Base-by-base conservation (phyloP, 2,797 vertebrate species). In the Myiotriccus ornatus region DNA sequence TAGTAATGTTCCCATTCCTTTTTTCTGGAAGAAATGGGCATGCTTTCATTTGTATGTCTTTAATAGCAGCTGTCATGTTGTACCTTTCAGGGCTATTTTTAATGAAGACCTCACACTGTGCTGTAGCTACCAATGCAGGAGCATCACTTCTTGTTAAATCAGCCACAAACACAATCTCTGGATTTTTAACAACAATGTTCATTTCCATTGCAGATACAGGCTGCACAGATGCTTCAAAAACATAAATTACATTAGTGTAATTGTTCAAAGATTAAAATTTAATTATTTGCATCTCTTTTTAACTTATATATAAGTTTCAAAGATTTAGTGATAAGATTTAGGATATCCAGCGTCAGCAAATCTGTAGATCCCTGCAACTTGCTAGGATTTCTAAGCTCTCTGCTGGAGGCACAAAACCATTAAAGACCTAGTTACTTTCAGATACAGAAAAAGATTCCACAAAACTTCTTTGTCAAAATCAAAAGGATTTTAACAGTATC, bases 111-210 rank as follows among this genome's bases (percentile, higher is more conserved):
- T 99, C 99, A 94, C 99, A 99, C 67, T 99, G 98, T 6, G 98
- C 98, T 82, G 99, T 99, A 98, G 99, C 98, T 49, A 99, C 99
- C 64, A 99, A 95, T 6, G 99, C 98, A 27, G 99, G 99, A 67
- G 99, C 99, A 64, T 99, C 99, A 16, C 98, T 98, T 67, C 98
- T 98, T n/a, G 99, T 99, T 97, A 99, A 98, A 95, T 99, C 99
- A 4, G 99, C 99, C 96, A 99, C 99, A 94, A 99, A 99, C 34
- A 99, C 98, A 32, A 99, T 98, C 97, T 99, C 99, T 8, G 99
- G 99, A 96, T 99, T 99, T 97, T 98, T 98, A 96, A 99, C 98
- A 64, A 98, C 19, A 50, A 99, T 96, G 63, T 98, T 99, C 64
- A 99, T 98, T 97, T 99, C 99, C 35, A 98, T 98, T 67, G 98